Evolutionary conservation across 2,797 vertebrate species (phyloP).

Genomic region (Cossypha caffra): DNA sequence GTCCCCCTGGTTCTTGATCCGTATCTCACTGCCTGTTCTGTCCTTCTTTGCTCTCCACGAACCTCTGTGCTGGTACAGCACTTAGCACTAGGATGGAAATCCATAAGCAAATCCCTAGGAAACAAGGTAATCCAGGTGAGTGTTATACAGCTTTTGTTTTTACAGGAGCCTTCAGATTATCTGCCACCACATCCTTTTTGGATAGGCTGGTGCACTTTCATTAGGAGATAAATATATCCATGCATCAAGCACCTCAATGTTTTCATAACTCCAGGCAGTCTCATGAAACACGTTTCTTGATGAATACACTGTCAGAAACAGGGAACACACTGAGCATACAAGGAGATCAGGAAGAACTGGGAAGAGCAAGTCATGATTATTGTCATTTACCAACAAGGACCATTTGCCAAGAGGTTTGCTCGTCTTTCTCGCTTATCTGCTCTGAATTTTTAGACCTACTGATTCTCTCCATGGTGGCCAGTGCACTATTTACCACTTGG

Average conservation of each 20-base stretch:
- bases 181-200: neutral
- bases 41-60: neutral
- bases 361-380: neutral
- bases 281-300: neutral
- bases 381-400: neutral
- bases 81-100: fast-evolving
- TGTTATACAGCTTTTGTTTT: neutral
- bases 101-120: neutral
- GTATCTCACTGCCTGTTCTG: neutral
- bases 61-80: neutral
- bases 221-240: neutral
- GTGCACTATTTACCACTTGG: neutral
- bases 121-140: fast-evolving
- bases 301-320: neutral
- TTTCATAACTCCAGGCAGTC: neutral
- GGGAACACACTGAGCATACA: fast-evolving
- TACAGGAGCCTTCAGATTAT: neutral
- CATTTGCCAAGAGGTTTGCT: neutral
- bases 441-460: neutral
- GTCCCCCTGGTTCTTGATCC: neutral
- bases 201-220: neutral
- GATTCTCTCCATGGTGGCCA: neutral
- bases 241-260: neutral
- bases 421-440: neutral
- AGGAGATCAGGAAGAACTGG: neutral